phyloP scores from a whole-genome alignment of 2,888 invertebrate genomes.

The Bombylius discolor region DNA sequence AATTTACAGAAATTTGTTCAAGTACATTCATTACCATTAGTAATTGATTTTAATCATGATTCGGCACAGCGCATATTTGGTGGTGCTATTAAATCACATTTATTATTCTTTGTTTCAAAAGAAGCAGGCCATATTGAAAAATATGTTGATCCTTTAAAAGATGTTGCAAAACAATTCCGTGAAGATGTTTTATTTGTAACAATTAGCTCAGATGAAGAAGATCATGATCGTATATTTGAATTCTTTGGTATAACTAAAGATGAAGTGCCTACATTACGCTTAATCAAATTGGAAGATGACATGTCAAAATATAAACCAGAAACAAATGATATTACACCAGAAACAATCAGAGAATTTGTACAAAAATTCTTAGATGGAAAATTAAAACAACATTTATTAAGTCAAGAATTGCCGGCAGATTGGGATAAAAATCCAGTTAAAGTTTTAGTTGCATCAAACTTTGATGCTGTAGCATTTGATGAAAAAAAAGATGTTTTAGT shows the following conservation, averaged over 20 bases:
- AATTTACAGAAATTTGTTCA: conserved; percentile 70
- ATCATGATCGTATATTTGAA: conserved; percentile 93
- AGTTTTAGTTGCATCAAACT: conserved; percentile 85
- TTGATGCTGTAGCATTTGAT: conserved; percentile 83
- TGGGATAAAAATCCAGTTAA: conserved; percentile 96
- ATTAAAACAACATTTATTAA: conserved; percentile 87
- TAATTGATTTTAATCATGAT: conserved; percentile 94
- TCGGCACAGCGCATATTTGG: conserved; percentile 98
- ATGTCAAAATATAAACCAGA: conserved; percentile 96
- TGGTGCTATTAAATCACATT: conserved; percentile 93
- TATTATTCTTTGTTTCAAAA: conserved; percentile 90
- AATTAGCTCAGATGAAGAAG: conserved; percentile 88
- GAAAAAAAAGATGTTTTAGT: conserved; percentile 84
- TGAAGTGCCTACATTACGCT: conserved; percentile 78
- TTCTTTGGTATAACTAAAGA: conserved; percentile 97
- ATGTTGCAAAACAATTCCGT: conserved; percentile 79
- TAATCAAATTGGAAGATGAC: conserved; percentile 91
- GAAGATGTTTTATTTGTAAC: conserved; percentile 89
- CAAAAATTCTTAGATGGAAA: conserved; percentile 81
- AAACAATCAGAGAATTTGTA: conserved; percentile 55
- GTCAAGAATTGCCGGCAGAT: conserved; percentile 88
- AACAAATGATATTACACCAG: conserved; percentile 26
- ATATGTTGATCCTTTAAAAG: conserved; percentile 61
- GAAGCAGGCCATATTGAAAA: conserved; percentile 73
- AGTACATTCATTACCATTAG: conserved; percentile 71